Percentiles rank a stretch among this genome's conserved stretches.
These are phyloP conservation scores for Lamellibrachia columna DNA, from an alignment of 2,888 invertebrate genomes.

Conservation along the genomic window DNA sequence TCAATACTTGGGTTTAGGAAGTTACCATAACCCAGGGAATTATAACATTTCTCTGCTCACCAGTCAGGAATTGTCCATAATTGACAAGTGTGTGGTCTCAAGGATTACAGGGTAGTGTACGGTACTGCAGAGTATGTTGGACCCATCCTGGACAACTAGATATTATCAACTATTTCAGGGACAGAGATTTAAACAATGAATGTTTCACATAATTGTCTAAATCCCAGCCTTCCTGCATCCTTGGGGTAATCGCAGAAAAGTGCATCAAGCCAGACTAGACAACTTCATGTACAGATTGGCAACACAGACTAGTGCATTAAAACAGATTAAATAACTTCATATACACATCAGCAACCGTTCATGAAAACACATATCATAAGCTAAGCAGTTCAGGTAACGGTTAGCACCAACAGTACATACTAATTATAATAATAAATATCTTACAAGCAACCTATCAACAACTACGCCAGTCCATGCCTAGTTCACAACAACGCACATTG, in stretches of 20 bases:
- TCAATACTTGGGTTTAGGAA: background rate
- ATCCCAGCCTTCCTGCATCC: background rate
- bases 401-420: background rate
- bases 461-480: background rate
- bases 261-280: background rate
- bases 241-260: background rate
- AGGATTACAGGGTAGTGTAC: background rate
- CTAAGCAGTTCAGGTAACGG: background rate
- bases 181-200: background rate
- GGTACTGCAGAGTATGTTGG: background rate
- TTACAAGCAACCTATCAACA: background rate
- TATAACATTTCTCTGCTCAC: background rate
- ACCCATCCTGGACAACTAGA: background rate
- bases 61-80: background rate
- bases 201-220: background rate
- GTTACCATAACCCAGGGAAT: background rate
- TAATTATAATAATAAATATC: background rate
- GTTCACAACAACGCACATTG: background rate
- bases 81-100: background rate
- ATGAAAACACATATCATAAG: background rate
- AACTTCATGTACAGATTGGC: background rate
- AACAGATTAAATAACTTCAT: background rate
- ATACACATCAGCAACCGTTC: background rate
- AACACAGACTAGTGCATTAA: background rate
- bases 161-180: background rate